Evolutionary conservation across 2,888 invertebrate species (phyloP).

Genomic region (Smittia aterrima): DNA sequence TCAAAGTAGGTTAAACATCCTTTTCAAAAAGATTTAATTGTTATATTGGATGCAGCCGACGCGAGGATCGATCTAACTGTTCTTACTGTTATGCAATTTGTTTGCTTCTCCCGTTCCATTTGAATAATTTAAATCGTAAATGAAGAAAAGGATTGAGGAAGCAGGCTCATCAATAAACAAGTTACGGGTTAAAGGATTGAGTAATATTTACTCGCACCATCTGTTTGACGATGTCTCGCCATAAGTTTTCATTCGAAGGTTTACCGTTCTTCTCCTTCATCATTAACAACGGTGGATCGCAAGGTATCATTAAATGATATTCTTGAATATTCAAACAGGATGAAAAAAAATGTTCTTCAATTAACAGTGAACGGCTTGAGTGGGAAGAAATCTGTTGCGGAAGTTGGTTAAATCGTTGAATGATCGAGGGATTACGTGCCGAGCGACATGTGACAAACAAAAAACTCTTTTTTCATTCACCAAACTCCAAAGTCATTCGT

Average conservation of each 20-base stretch:
- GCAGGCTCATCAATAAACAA: background rate
- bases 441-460: constrained; percentile 16
- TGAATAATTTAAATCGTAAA: constrained; percentile 19
- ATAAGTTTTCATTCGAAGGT: background rate
- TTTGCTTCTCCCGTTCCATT: background rate
- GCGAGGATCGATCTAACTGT: constrained; percentile 6
- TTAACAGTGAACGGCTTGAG: background rate
- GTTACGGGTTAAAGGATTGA: constrained; percentile 20
- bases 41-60: background rate
- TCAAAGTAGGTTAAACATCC: constrained; percentile 3
- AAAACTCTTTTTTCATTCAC: background rate
- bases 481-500: background rate
- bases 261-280: constrained; percentile 10
- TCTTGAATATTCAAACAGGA: constrained; percentile 22
- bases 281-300: background rate
- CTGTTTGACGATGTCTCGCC: constrained; percentile 18
- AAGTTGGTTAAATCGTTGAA: background rate
- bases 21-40: constrained; percentile 10
- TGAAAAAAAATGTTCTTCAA: background rate
- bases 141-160: background rate
- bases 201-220: background rate
- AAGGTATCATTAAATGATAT: constrained; percentile 7
- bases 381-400: constrained; percentile 23
- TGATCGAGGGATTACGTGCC: background rate
- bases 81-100: background rate